These are phyloP conservation scores for Xenopus laevis DNA, from an alignment of 2,113 vertebrate genomes.

Conservation along the genomic window DNA sequence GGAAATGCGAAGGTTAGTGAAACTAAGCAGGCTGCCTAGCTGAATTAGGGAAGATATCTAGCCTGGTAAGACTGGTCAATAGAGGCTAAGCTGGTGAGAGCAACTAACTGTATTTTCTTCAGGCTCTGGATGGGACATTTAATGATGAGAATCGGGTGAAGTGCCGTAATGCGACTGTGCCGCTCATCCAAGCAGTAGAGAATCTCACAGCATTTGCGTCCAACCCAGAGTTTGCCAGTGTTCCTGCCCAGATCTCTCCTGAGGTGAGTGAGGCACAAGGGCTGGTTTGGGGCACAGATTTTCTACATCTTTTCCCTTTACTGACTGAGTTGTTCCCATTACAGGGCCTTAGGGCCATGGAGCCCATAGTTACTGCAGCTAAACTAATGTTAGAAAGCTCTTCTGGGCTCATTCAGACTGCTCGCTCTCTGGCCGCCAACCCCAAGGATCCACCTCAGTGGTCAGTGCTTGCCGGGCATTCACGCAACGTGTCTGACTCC, in stretches of 20 bases:
- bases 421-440: conserved; percentile 90
- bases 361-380: conserved; percentile 85
- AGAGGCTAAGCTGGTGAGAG: no score
- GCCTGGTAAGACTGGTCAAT: no score
- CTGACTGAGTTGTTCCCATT: background rate
- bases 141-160: conserved; percentile 87
- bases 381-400: conserved; percentile 93
- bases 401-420: conserved; percentile 88
- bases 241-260: conserved; percentile 91
- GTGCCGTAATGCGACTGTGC: conserved; percentile 83
- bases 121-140: conserved; percentile 93
- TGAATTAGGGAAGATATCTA: no score
- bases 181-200: conserved; percentile 92
- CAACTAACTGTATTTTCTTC: background rate
- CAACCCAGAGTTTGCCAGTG: conserved; percentile 91
- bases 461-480: conserved; percentile 91
- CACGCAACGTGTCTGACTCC: conserved; percentile 92
- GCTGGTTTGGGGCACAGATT: no score
- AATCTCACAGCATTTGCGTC: conserved; percentile 93
- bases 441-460: conserved; percentile 92
- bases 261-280: conserved; percentile 67
- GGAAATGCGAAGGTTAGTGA: no score
- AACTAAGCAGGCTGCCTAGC: no score
- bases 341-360: conserved; percentile 90
- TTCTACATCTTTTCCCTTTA: background rate